Conservation (phyloP, 2,888 invertebrate species). For the Mythimna albipuncta region DNA sequence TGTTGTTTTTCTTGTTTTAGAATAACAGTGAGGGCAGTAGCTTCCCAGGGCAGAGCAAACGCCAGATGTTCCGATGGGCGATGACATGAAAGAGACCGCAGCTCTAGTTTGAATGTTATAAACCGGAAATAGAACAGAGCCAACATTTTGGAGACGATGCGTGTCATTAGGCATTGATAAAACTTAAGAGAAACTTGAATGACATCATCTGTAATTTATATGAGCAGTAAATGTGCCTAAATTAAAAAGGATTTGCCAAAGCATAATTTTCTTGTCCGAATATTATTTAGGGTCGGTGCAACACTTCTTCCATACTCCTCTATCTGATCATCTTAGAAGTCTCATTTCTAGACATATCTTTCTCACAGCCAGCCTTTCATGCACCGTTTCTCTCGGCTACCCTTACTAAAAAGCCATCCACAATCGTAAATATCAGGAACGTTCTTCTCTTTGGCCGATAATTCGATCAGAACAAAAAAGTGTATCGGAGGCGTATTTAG, state of each 20-base stretch:
- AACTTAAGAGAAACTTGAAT: slow-evolving; percentile 26
- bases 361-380: neutral
- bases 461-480: too few relatives aligned
- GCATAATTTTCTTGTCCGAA: neutral
- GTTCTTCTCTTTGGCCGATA: too few relatives aligned
- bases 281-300: neutral
- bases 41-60: neutral
- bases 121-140: slow-evolving; percentile 36
- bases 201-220: slow-evolving; percentile 6
- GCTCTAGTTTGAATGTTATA: slow-evolving; percentile 20
- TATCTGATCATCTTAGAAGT: neutral
- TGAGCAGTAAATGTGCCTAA: neutral
- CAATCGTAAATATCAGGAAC: too few relatives aligned
- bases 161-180: slow-evolving; percentile 21
- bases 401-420: too few relatives aligned
- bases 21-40: neutral
- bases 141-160: slow-evolving; percentile 8
- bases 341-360: neutral
- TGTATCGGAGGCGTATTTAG: too few relatives aligned
- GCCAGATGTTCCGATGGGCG: slow-evolving; percentile 8
- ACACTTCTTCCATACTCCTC: neutral
- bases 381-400: neutral
- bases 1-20: neutral
- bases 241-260: neutral
- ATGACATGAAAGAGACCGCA: slow-evolving; percentile 17